Conservation (phyloP, 2,797 vertebrate genomes). For the Monodelphis domestica region DNA sequence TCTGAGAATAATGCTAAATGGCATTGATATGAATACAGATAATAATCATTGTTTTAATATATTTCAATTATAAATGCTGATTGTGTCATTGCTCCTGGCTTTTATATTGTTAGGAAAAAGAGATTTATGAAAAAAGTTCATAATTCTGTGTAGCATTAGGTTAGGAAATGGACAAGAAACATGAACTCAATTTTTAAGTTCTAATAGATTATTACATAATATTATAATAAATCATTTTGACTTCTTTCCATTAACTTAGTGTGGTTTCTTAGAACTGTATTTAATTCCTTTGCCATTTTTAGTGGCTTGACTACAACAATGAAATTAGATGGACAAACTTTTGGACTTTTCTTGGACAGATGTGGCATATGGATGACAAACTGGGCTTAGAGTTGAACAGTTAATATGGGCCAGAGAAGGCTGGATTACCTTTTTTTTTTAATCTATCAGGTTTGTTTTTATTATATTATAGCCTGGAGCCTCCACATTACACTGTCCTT, state of each 20-base stretch:
- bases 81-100: neutral
- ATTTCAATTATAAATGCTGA: neutral
- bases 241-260: neutral
- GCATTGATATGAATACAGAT: neutral
- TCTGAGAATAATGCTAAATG: neutral
- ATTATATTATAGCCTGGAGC: too few relatives aligned
- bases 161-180: neutral
- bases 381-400: neutral
- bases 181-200: neutral
- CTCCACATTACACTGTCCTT: too few relatives aligned
- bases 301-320: neutral
- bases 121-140: neutral
- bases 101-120: neutral
- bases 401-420: neutral
- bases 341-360: neutral
- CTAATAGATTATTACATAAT: neutral
- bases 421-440: neutral
- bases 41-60: neutral
- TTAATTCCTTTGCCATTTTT: neutral
- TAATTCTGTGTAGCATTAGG: neutral
- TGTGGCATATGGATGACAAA: neutral
- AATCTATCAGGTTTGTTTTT: too few relatives aligned
- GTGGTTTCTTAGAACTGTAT: neutral
- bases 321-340: neutral
- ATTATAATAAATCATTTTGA: neutral